Evolutionary conservation across 2,797 vertebrate species (phyloP).

Genomic region (Numenius phaeopus): DNA sequence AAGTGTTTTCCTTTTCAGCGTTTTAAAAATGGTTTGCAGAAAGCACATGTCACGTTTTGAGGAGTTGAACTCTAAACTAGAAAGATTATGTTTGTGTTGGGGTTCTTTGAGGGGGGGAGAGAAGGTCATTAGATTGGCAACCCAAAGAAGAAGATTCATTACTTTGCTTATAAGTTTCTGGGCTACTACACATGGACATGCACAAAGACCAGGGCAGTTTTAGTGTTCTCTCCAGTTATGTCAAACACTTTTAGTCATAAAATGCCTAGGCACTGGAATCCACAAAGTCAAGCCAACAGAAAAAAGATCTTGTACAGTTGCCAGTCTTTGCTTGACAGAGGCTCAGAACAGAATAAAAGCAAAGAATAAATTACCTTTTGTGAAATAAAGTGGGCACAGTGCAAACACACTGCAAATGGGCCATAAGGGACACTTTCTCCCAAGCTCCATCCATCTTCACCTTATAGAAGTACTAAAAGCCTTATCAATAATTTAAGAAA

Average conservation of each 20-base stretch:
- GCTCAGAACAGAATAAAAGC: constrained; percentile 1
- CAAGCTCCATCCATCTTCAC: constrained; percentile 12
- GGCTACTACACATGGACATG: too few relatives aligned
- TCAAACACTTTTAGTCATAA: not conserved
- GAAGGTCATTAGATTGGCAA: not conserved
- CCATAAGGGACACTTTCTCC: not conserved
- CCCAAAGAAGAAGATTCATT: not conserved
- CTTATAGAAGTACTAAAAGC: constrained; percentile 70
- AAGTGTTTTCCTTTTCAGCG: not conserved
- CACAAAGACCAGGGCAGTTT: not conserved
- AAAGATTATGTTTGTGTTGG: not conserved
- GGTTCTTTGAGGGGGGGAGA: rapidly evolving
- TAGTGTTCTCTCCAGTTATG: not conserved
- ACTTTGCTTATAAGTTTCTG: not conserved
- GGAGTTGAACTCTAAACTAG: not conserved
- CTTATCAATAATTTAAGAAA: constrained; percentile 75
- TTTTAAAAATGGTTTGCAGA: not conserved
- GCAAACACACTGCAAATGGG: not conserved
- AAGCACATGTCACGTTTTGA: not conserved
- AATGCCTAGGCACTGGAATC: not conserved
- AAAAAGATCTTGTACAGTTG: not conserved
- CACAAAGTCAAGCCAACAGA: not conserved
- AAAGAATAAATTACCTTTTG: constrained; percentile 8
- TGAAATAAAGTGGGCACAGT: not conserved
- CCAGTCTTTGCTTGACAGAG: not conserved